A percentile compares a stretch with the other conserved stretches of the same genome.
phyloP scores from a whole-genome alignment of 2,113 vertebrate genomes.

The Ranitomeya variabilis region DNA sequence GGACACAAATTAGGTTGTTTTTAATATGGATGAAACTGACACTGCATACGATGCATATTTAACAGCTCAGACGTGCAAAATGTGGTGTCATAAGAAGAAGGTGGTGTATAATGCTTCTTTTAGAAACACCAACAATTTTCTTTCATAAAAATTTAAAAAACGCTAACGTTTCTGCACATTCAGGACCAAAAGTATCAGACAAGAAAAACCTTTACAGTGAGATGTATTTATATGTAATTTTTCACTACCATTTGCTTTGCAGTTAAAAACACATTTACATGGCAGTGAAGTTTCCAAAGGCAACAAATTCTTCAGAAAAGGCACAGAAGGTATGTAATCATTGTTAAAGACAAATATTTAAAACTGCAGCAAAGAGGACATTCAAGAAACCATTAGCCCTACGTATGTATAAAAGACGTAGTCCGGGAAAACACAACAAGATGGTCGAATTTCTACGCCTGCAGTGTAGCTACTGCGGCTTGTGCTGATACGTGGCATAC shows the following conservation, averaged over 20 bases:
- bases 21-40: constrained; percentile 3
- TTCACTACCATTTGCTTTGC: background rate
- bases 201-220: background rate
- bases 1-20: background rate
- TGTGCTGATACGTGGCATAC: background rate
- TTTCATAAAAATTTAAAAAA: background rate
- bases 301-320: background rate
- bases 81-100: background rate
- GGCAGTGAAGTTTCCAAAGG: constrained; percentile 45
- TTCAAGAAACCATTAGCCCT: background rate
- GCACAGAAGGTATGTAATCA: constrained; percentile 36
- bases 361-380: background rate
- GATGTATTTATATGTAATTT: background rate
- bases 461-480: background rate
- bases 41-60: background rate
- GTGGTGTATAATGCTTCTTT: background rate
- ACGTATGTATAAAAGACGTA: background rate
- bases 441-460: background rate
- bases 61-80: constrained; percentile 1
- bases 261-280: constrained; percentile 24
- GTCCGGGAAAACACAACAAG: background rate
- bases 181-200: background rate
- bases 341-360: background rate
- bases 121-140: background rate
- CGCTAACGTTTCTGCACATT: background rate